A percentile compares a stretch with the other conserved stretches of the same genome.
Conservation (phyloP, 1,140 invertebrate species). For the Arion vulgaris region DNA sequence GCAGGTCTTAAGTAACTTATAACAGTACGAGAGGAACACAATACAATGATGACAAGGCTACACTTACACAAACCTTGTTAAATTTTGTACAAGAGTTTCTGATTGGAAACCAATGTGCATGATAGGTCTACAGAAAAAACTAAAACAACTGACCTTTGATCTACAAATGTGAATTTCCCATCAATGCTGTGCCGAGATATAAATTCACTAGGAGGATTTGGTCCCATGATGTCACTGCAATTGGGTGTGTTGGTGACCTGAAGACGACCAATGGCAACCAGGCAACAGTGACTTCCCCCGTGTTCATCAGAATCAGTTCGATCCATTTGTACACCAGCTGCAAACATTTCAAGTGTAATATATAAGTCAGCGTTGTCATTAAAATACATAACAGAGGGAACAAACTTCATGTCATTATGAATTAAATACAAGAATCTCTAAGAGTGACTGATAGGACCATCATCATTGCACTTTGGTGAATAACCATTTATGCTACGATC, state of each 20-base stretch:
- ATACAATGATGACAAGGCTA: no score
- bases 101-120: no score
- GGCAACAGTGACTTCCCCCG: constrained; percentile 88
- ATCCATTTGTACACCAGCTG: constrained; percentile 79
- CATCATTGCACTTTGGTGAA: no score
- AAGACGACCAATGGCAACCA: constrained; percentile 97
- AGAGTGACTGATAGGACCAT: no score
- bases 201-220: constrained; percentile 91
- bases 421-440: no score
- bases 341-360: neutral
- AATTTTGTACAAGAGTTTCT: no score
- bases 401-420: no score
- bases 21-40: no score
- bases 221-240: constrained; percentile 87
- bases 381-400: no score
- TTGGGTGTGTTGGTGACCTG: constrained; percentile 97
- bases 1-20: no score
- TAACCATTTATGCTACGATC: no score
- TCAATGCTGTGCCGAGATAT: constrained; percentile 94
- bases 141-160: constrained; percentile 80
- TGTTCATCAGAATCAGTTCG: constrained; percentile 81
- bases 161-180: constrained; percentile 98
- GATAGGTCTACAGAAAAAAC: neutral
- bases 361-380: neutral
- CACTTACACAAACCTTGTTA: no score